These are phyloP conservation scores for Metopolophium dirhodum DNA, from an alignment of 1,140 invertebrate species.

Conservation along the genomic window DNA sequence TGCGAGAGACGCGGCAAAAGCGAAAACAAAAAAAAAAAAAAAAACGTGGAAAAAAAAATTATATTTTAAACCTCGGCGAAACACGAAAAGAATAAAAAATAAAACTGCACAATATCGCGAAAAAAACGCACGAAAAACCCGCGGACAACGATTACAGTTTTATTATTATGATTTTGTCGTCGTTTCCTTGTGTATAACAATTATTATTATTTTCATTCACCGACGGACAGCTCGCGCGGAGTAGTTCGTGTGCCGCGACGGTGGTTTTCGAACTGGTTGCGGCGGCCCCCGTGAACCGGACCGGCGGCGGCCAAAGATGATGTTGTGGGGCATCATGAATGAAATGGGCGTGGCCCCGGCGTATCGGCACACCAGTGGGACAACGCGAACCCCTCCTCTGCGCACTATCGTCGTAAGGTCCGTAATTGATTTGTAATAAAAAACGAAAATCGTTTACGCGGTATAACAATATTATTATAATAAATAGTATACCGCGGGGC, in stretches of 20 bases:
- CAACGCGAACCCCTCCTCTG: constrained; percentile 23
- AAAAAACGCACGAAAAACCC: not conserved
- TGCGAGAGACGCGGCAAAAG: not conserved
- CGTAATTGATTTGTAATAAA: constrained; percentile 40
- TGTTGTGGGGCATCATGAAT: constrained; percentile 33
- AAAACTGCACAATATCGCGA: not conserved
- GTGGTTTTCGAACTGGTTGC: constrained; percentile 52
- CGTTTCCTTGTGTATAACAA: not conserved
- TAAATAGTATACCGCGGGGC: constrained; percentile 5
- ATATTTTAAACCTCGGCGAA: not conserved
- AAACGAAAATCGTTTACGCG: not conserved
- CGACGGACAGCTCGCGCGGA: not conserved
- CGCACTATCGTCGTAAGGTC: not conserved
- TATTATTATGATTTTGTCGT: not conserved
- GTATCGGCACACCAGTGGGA: constrained; percentile 50
- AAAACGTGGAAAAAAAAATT: not conserved
- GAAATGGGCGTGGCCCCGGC: constrained; percentile 34
- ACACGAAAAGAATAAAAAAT: not conserved
- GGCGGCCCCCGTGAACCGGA: constrained; percentile 12
- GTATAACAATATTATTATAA: not conserved
- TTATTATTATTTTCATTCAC: not conserved
- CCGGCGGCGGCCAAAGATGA: not conserved
- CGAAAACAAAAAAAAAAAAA: not conserved
- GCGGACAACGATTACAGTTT: not conserved
- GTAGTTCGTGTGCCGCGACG: constrained; percentile 16